These are phyloP conservation scores for Leptobrachium ailaonicum DNA, from an alignment of 2,113 vertebrate genomes.

Conservation along the genomic window DNA sequence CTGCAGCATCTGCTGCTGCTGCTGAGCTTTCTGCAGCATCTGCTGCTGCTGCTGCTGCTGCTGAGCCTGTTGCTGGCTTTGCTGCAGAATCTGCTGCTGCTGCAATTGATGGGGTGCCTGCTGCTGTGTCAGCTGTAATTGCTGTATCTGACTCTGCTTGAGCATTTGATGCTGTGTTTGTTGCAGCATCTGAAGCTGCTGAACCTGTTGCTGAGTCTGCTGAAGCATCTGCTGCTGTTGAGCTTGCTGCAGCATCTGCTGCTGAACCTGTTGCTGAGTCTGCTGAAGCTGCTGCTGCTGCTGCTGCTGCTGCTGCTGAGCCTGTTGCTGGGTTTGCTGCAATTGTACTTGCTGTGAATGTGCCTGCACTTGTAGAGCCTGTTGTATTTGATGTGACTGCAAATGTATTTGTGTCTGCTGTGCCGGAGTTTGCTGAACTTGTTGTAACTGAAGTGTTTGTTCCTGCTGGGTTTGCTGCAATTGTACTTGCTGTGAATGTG, in stretches of 20 bases:
- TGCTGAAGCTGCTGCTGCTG: neutral
- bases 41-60: neutral
- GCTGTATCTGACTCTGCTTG: neutral
- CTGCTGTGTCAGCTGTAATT: neutral
- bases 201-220: slow-evolving; percentile 10
- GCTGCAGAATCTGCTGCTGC: neutral
- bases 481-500: slow-evolving; percentile 4
- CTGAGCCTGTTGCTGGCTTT: neutral
- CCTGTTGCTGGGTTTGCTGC: neutral
- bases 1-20: neutral
- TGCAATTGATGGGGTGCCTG: neutral
- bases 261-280: neutral
- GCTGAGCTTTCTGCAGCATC: slow-evolving; percentile 20
- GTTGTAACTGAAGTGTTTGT: too few relatives aligned
- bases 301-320: neutral
- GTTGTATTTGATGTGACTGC: slow-evolving; percentile 13
- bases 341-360: slow-evolving; percentile 5
- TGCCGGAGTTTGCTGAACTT: neutral
- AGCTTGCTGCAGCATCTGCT: slow-evolving; percentile 13
- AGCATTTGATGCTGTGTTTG: slow-evolving; percentile 4
- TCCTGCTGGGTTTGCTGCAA: too few relatives aligned
- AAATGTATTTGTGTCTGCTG: neutral
- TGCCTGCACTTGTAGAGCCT: neutral
- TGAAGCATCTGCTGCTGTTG: slow-evolving; percentile 29
- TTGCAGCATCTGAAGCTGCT: slow-evolving; percentile 14